Conservation (phyloP, 2,113 vertebrate species). For the Struthio camelus region DNA sequence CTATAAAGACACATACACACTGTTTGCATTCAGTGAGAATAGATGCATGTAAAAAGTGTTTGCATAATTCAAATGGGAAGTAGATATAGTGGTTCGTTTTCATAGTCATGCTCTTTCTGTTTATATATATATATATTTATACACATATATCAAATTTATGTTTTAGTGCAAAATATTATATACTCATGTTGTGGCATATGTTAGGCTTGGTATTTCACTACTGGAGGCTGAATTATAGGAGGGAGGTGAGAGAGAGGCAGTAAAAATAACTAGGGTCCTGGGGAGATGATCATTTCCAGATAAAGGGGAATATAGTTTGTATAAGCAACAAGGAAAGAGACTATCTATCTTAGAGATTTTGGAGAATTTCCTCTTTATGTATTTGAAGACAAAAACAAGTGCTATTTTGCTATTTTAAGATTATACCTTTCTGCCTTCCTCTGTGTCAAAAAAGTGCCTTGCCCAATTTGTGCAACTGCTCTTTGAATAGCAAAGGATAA, state of each 20-base stretch:
- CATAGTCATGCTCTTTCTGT: slow-evolving; percentile 21
- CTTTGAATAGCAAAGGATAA: not conserved
- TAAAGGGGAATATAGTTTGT: slow-evolving; percentile 5
- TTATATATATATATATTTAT: not conserved
- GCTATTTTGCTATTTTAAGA: slow-evolving; percentile 19
- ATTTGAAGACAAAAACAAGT: slow-evolving; percentile 10
- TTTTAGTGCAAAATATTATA: slow-evolving; percentile 58
- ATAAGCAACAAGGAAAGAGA: slow-evolving; percentile 5
- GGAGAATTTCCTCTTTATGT: not conserved
- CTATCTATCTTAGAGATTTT: not conserved
- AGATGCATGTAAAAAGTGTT: slow-evolving; percentile 58
- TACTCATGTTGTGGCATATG: not conserved
- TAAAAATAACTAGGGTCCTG: not conserved
- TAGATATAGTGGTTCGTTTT: slow-evolving; percentile 34
- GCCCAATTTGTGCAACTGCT: not conserved
- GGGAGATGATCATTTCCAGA: not conserved
- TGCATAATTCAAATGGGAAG: slow-evolving; percentile 59
- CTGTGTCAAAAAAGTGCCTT: not conserved
- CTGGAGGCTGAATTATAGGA: not conserved
- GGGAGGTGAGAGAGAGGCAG: not conserved
- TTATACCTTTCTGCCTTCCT: not conserved
- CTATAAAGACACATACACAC: not conserved
- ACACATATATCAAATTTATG: slow-evolving; percentile 1
- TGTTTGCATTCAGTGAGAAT: slow-evolving; percentile 62
- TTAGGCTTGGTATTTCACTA: not conserved